Percentiles rank a stretch among this genome's conserved stretches.
These are phyloP conservation scores for Papio anubis DNA, from an alignment of 2,113 vertebrate species.

Conservation along the genomic window DNA sequence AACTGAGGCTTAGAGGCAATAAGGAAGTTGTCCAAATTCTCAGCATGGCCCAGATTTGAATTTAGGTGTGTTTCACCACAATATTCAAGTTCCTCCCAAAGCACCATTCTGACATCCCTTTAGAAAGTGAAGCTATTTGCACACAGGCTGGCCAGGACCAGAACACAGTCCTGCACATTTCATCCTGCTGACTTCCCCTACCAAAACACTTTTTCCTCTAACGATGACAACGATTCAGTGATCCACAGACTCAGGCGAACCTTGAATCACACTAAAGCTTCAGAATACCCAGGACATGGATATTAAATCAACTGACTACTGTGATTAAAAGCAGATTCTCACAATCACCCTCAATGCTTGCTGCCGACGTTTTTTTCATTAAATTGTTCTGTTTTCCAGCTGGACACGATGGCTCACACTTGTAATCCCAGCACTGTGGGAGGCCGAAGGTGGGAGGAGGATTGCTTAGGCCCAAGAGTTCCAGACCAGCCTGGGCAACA, in stretches of 20 bases:
- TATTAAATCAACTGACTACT: not conserved
- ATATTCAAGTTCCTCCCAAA: not conserved
- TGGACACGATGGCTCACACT: no score
- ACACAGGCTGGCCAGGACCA: not conserved
- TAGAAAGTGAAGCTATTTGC: not conserved
- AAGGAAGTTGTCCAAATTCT: not conserved
- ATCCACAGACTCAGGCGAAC: not conserved
- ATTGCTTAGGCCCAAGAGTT: no score
- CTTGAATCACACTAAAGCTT: not conserved
- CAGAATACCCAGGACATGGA: not conserved
- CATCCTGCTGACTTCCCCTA: not conserved
- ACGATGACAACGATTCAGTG: not conserved
- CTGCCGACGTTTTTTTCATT: not conserved
- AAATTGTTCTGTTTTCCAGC: not conserved
- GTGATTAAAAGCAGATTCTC: constrained; percentile 30
- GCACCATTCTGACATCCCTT: not conserved
- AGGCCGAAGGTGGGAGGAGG: no score
- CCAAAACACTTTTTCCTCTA: not conserved
- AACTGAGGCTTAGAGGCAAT: not conserved
- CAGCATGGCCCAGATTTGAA: not conserved
- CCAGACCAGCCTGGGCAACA: no score
- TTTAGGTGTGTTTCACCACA: not conserved
- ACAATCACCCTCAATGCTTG: not conserved
- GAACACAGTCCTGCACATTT: not conserved
- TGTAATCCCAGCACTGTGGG: no score